Percentiles rank a stretch among this genome's conserved stretches.
Conservation (phyloP, 2,888 invertebrate species). For the Habroteleia sp. region DNA sequence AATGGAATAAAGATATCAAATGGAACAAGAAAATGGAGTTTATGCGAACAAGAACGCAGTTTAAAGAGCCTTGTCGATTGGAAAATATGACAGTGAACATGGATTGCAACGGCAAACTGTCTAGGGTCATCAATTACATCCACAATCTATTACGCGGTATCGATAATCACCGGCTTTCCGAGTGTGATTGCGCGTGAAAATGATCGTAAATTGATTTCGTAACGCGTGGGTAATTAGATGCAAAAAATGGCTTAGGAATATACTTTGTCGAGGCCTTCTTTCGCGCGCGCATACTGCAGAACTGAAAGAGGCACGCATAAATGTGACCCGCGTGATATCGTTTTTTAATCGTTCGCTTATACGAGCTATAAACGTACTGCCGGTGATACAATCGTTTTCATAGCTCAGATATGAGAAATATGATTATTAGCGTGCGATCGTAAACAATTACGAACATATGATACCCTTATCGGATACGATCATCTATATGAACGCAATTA, state of each 20-base stretch:
- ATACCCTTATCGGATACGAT: slow-evolving; percentile 48
- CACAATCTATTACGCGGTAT: slow-evolving; percentile 50
- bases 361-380: slow-evolving; percentile 22
- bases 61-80: slow-evolving; percentile 22
- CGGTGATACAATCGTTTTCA: slow-evolving; percentile 54
- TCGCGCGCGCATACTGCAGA: slow-evolving; percentile 14
- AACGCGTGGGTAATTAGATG: slow-evolving; percentile 43
- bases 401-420: slow-evolving; percentile 51
- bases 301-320: slow-evolving; percentile 31
- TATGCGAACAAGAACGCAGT: slow-evolving; percentile 21
- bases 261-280: slow-evolving; percentile 27
- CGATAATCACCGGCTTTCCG: slow-evolving; percentile 45
- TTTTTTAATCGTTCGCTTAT: slow-evolving; percentile 41
- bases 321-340: slow-evolving; percentile 47
- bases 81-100: slow-evolving; percentile 23
- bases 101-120: slow-evolving; percentile 13
- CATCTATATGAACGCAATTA: slow-evolving; percentile 38
- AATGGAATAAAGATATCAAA: slow-evolving; percentile 39
- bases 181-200: slow-evolving; percentile 56
- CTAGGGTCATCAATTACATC: slow-evolving; percentile 58
- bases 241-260: slow-evolving; percentile 41
- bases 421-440: slow-evolving; percentile 40
- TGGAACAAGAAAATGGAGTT: slow-evolving; percentile 23
- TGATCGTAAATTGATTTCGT: slow-evolving; percentile 55
- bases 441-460: slow-evolving; percentile 48